Evolutionary conservation across 2,888 invertebrate species (phyloP), one percentile per base, ranked within the genome.

Genomic region (Meta bourneti): DNA sequence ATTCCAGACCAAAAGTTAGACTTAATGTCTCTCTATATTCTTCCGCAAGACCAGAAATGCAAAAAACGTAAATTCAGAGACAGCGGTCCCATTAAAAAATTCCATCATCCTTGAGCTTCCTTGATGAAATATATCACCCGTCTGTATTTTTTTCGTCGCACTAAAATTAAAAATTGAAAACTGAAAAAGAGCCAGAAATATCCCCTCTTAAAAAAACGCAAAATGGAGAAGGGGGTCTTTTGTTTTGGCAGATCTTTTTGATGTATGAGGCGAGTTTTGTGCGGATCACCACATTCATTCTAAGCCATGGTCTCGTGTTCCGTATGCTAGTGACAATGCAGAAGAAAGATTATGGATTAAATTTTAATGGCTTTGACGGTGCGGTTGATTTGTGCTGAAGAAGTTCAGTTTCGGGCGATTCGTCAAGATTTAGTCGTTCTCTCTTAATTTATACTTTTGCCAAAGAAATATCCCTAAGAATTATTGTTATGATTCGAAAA

Each of bases 281-380:
- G 74, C 8, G 9, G 61, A 72, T 74, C 54, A n/a, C 72, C 52
- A 51, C 72, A 34, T 84, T 75, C 48, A 84, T 84, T 84, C n/a
- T 52, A 49, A 74, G 48, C n/a, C 34, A 13, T 2, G 74, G 52
- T 84, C 77, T 13, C 69, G 16, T 16, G 34, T 49, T n/a, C 49
- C 69, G n/a, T 69, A 70, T 78, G 77, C 70, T 51, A n/a, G 69
- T 85, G 85, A 85, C 85, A 85, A 78, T 83, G 69, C 49, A 48
- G 72, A 61, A 71, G 75, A 75, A 75, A 49, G 69, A 85, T 77
- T 77, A 85, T 84, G 77, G 70, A 85, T 85, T 85, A 69, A 85
- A 52, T 85, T 85, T 85, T 85, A 78, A 78, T 78, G 69, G 85
- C 19, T 81, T 13, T 81, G 69, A 49, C 85, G 20, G 69, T 49